These are phyloP conservation scores for Astyanax mexicanus DNA, from an alignment of 2,797 vertebrate species.

Conservation along the genomic window DNA sequence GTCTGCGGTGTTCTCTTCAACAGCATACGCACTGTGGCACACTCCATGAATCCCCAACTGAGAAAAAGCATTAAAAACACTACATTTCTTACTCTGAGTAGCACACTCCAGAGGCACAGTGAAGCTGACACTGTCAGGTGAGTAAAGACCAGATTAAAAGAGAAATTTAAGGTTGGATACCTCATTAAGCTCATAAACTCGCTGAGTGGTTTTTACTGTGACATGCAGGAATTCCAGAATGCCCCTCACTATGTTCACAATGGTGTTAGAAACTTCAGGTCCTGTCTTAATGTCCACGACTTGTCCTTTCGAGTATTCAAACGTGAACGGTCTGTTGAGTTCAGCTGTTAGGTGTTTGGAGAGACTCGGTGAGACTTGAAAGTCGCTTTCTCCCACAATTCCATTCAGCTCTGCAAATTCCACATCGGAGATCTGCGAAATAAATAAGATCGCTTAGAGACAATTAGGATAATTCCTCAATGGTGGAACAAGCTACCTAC, in stretches of 20 bases:
- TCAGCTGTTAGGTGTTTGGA: conserved; percentile 73
- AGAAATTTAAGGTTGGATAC: conserved; percentile 53
- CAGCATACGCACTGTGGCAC: conserved; percentile 80
- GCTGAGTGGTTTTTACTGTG: conserved; percentile 84
- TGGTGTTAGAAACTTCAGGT: conserved; percentile 67
- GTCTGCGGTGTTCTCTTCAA: conserved; percentile 73
- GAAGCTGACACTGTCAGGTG: no score
- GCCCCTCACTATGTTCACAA: conserved; percentile 83
- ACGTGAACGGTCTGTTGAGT: conserved; percentile 82
- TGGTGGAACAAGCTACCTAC: no score
- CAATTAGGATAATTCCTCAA: neutral
- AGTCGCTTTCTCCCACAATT: conserved; percentile 69
- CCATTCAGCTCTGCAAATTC: conserved; percentile 81
- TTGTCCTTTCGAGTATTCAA: conserved; percentile 80
- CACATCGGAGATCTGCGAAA: conserved; percentile 76
- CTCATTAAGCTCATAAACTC: conserved; percentile 80
- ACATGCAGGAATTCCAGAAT: conserved; percentile 78
- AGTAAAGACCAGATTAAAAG: neutral
- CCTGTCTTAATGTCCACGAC: conserved; percentile 76
- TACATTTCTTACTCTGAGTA: neutral
- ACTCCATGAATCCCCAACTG: conserved; percentile 82
- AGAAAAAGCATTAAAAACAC: conserved; percentile 35
- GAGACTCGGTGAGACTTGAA: conserved; percentile 71
- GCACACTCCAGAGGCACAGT: neutral
- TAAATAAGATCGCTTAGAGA: neutral